A percentile compares a stretch with the other conserved stretches of the same genome.
phyloP scores from a whole-genome alignment of 2,113 vertebrate genomes.

The Petromus typicus region DNA sequence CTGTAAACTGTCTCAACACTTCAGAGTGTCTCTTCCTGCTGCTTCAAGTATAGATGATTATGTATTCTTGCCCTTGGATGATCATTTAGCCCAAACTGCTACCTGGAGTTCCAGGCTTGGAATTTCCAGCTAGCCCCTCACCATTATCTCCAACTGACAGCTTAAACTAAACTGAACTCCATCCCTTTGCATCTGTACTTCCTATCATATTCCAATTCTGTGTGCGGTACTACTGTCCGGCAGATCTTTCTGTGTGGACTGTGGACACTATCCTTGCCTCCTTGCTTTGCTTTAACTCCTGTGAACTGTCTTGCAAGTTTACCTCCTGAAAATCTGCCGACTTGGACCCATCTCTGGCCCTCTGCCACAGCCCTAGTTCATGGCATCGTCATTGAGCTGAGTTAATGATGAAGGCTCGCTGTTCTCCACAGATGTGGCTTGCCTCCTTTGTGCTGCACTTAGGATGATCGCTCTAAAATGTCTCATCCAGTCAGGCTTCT shows the following conservation, averaged over 20 bases:
- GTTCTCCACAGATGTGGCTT: not conserved
- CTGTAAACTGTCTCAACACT: not conserved
- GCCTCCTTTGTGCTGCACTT: not conserved
- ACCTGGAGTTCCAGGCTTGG: not conserved
- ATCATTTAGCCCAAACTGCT: no score
- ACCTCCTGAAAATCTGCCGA: not conserved
- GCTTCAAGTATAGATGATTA: accelerated
- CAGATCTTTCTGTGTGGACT: not conserved
- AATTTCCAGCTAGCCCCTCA: not conserved
- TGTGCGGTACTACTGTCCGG: not conserved
- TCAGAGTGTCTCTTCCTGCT: not conserved
- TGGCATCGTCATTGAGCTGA: not conserved
- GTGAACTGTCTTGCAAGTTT: not conserved
- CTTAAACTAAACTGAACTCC: no score
- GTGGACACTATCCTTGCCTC: not conserved
- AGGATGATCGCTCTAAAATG: not conserved
- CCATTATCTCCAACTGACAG: accelerated
- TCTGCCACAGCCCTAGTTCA: not conserved
- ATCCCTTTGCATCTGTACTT: no score
- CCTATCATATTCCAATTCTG: not conserved
- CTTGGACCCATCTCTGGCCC: not conserved
- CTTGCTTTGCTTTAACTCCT: not conserved
- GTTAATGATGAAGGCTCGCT: not conserved
- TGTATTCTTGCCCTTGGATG: not conserved
- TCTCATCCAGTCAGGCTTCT: not conserved